phyloP scores from a whole-genome alignment of 2,113 vertebrate species.

The Todiramphus chloris region DNA sequence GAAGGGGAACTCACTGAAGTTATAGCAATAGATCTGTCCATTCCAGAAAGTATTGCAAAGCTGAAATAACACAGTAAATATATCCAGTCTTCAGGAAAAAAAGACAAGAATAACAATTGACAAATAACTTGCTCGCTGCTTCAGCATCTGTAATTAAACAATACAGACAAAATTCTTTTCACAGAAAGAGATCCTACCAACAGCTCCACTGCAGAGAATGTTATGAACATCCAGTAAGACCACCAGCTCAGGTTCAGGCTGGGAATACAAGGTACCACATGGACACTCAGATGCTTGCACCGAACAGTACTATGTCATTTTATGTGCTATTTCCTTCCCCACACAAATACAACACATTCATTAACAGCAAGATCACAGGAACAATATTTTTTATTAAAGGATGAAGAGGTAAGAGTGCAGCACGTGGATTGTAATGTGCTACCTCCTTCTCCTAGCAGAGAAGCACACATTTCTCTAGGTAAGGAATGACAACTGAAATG shows the following conservation, averaged over 20 bases:
- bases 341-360: not conserved
- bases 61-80: not conserved
- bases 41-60: not conserved
- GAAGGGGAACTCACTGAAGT: not conserved
- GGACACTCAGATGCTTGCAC: not conserved
- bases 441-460: not conserved
- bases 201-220: not conserved
- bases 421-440: accelerated
- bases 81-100: not conserved
- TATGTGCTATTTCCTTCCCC: not conserved
- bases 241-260: not conserved
- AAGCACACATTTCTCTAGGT: not conserved
- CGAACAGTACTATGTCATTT: not conserved
- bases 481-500: not conserved
- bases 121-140: not conserved
- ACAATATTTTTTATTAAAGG: not conserved
- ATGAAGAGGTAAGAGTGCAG: not conserved
- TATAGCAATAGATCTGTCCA: not conserved
- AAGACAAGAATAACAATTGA: not conserved
- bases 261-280: accelerated
- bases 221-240: not conserved
- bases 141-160: not conserved
- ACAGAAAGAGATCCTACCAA: not conserved
- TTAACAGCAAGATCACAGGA: not conserved
- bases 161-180: not conserved